A percentile compares a stretch with the other conserved stretches of the same genome.
phyloP scores from a whole-genome alignment of 2,888 invertebrate genomes.

The Polietes domitor region DNA sequence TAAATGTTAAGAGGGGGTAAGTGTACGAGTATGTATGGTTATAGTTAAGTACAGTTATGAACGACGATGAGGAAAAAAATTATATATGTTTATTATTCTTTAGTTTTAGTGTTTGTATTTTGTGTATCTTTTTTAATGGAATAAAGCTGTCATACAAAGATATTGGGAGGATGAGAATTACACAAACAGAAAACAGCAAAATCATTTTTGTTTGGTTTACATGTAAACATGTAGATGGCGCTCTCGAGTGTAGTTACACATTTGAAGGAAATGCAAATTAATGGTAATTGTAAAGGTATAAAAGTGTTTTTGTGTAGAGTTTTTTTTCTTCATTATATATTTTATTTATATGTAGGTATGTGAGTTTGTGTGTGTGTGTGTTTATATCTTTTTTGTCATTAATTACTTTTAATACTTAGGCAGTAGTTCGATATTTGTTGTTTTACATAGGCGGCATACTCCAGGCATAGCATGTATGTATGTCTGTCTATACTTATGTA shows the following conservation, averaged over 20 bases:
- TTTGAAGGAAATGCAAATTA: neutral
- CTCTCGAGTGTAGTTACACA: neutral
- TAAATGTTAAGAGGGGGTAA: conserved; percentile 18
- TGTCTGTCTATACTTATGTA: neutral
- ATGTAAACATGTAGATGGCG: conserved; percentile 19
- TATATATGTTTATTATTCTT: conserved; percentile 4
- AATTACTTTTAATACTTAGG: conserved; percentile 61
- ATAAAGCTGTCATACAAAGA: conserved; percentile 22
- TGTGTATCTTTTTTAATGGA: conserved; percentile 13
- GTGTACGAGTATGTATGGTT: conserved; percentile 6
- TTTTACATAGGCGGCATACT: conserved; percentile 26
- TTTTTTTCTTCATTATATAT: neutral
- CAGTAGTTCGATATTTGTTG: conserved; percentile 50
- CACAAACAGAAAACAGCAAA: too few relatives aligned
- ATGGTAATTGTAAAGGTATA: neutral
- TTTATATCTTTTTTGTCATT: conserved; percentile 29
- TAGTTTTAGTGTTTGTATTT: neutral
- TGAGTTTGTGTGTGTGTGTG: conserved; percentile 21
- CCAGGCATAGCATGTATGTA: neutral
- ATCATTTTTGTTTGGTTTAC: too few relatives aligned
- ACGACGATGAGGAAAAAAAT: neutral
- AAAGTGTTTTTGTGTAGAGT: neutral
- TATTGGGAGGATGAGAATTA: too few relatives aligned
- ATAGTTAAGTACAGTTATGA: conserved; percentile 17
- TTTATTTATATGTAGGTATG: neutral